Conservation (phyloP, 2,113 vertebrate genomes). For the Myrmecophaga tridactyla region DNA sequence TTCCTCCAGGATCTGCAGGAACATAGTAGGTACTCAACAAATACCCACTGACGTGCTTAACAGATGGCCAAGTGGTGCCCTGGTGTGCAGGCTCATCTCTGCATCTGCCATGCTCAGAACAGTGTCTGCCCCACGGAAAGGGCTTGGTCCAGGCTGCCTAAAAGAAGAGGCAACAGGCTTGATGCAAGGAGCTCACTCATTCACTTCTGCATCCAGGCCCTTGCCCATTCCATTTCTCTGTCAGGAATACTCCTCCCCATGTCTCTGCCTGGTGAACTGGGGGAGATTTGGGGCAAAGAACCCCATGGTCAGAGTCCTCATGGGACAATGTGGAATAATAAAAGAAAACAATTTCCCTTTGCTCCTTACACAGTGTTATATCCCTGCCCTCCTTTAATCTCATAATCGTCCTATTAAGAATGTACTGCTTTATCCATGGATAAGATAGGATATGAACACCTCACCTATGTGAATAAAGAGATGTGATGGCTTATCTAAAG, state of each 20-base stretch:
- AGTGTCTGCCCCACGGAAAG: fast-evolving
- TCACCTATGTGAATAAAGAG: not conserved
- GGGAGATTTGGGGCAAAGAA: fast-evolving
- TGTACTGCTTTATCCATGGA: fast-evolving
- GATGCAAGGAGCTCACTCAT: too few relatives aligned
- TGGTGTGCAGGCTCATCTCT: fast-evolving
- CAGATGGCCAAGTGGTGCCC: not conserved
- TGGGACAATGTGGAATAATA: not conserved
- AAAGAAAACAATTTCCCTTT: not conserved
- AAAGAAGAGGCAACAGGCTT: not conserved
- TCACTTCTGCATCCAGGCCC: not conserved
- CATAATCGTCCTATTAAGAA: too few relatives aligned
- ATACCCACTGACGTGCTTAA: too few relatives aligned
- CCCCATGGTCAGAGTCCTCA: too few relatives aligned
- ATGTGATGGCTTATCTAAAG: not conserved
- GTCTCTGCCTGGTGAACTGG: not conserved
- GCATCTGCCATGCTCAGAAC: not conserved
- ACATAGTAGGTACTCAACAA: not conserved
- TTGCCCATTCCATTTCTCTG: not conserved
- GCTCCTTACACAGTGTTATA: not conserved
- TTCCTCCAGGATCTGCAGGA: not conserved
- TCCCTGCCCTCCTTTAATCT: not conserved
- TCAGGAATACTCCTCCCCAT: not conserved
- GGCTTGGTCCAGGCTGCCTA: not conserved
- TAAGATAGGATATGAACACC: not conserved